A percentile compares a stretch with the other conserved stretches of the same genome.
Evolutionary conservation across 2,113 vertebrate genomes (phyloP).

Genomic region (Gymnarchus niloticus): DNA sequence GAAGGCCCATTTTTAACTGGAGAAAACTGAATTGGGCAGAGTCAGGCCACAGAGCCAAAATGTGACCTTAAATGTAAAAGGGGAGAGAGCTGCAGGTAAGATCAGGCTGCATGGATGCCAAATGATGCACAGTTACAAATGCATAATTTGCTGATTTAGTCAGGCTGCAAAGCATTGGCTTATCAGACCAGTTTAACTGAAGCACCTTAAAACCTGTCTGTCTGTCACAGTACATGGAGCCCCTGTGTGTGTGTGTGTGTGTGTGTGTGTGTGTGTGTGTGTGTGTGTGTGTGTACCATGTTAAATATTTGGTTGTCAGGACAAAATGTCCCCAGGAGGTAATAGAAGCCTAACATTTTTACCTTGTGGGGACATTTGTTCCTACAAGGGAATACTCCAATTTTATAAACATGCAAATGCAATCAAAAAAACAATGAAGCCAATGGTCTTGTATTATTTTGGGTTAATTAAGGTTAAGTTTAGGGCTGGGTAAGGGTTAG

Average conservation of each 20-base stretch:
- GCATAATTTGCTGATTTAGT: conserved; percentile 41
- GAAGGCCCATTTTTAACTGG: neutral
- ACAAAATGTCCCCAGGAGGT: too few species aligned
- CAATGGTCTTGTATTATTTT: too few species aligned
- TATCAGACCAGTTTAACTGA: neutral
- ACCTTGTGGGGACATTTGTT: too few species aligned
- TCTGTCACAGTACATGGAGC: neutral
- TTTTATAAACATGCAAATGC: too few species aligned
- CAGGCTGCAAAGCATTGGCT: neutral
- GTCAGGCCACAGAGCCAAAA: neutral
- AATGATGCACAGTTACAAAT: conserved; percentile 42
- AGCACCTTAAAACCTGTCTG: neutral
- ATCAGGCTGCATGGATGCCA: neutral
- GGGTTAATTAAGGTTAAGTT: too few species aligned
- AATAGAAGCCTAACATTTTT: too few species aligned
- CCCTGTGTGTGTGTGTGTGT: neutral
- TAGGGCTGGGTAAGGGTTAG: too few species aligned
- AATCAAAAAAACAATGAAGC: too few species aligned
- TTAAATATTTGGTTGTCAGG: too few species aligned
- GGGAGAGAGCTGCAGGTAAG: neutral
- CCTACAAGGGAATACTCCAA: too few species aligned
- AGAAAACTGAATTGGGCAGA: neutral
- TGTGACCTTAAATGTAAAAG: neutral
- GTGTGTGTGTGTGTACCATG: too few species aligned
- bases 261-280: too few species aligned